Evolutionary conservation across 1,140 invertebrate species (phyloP).

Genomic region (Pseudomyrmex flavicornis): DNA sequence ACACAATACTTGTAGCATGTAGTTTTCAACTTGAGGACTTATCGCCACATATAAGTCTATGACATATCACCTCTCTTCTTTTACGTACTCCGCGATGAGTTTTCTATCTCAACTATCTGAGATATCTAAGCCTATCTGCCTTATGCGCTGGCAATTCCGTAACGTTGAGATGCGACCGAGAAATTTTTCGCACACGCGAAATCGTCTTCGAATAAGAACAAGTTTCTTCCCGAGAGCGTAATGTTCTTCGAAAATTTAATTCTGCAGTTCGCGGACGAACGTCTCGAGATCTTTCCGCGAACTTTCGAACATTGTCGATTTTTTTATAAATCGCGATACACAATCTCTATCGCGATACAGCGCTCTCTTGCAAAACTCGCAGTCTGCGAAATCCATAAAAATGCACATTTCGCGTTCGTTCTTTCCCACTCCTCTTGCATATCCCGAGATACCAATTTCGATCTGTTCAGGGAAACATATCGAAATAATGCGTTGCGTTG

Average conservation of each 20-base stretch:
- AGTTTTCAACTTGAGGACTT: not conserved
- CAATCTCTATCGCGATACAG: constrained; percentile 30
- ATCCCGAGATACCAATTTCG: not conserved
- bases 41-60: not conserved
- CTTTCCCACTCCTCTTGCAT: not conserved
- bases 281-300: not conserved
- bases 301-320: not conserved
- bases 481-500: constrained; percentile 30
- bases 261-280: constrained; percentile 1
- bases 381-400: not conserved
- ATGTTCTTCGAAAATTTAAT: constrained; percentile 5
- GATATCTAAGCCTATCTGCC: not conserved
- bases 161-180: constrained; percentile 53
- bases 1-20: not conserved
- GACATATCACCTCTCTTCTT: constrained; percentile 71
- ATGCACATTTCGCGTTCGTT: constrained; percentile 29
- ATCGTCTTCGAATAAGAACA: not conserved
- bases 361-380: constrained; percentile 34
- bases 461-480: not conserved
- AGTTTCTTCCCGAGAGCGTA: not conserved
- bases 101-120: constrained; percentile 49
- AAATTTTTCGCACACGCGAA: constrained; percentile 6
- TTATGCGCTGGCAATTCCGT: constrained; percentile 51
- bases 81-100: constrained; percentile 69
- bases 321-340: not conserved